Conservation (phyloP, 2,888 invertebrate species). For the Cryptus viduatorius region DNA sequence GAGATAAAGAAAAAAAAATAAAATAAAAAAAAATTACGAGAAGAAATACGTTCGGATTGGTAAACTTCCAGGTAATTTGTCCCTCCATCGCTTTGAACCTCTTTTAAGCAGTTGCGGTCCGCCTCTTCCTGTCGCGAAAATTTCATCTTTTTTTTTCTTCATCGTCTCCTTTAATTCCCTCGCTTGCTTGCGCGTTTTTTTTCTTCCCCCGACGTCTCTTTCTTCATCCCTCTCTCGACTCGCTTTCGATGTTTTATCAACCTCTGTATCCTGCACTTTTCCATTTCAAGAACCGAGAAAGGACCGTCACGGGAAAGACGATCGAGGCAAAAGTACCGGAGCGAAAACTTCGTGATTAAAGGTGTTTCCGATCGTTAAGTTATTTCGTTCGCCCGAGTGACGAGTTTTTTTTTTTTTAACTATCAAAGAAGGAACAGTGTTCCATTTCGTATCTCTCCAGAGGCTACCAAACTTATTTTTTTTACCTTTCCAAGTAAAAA, state of each 20-base stretch:
- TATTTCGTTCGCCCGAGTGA: constrained; percentile 70
- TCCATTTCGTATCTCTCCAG: constrained; percentile 6
- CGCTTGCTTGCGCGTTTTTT: constrained; percentile 54
- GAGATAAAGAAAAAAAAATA: constrained; percentile 56
- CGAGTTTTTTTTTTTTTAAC: constrained; percentile 55
- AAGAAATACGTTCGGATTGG: constrained; percentile 78
- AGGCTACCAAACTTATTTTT: background rate
- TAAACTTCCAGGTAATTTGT: constrained; percentile 83
- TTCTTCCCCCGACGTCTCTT: constrained; percentile 13
- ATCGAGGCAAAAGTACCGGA: constrained; percentile 49
- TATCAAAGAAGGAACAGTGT: constrained; percentile 45
- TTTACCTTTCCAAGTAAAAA: background rate
- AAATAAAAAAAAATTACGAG: constrained; percentile 30
- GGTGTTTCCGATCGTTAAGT: constrained; percentile 75
- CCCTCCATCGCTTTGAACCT: constrained; percentile 80
- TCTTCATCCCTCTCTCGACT: constrained; percentile 44
- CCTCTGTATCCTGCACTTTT: constrained; percentile 49
- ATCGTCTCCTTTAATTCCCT: constrained; percentile 57
- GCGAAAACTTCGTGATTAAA: constrained; percentile 76
- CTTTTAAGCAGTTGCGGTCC: constrained; percentile 75
- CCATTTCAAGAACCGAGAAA: constrained; percentile 58
- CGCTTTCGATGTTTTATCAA: constrained; percentile 59
- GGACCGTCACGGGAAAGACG: constrained; percentile 23
- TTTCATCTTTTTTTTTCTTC: constrained; percentile 29
- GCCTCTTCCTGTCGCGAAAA: constrained; percentile 56